A percentile compares a stretch with the other conserved stretches of the same genome.
phyloP scores from a whole-genome alignment of 2,797 vertebrate species.

The Anguilla anguilla region DNA sequence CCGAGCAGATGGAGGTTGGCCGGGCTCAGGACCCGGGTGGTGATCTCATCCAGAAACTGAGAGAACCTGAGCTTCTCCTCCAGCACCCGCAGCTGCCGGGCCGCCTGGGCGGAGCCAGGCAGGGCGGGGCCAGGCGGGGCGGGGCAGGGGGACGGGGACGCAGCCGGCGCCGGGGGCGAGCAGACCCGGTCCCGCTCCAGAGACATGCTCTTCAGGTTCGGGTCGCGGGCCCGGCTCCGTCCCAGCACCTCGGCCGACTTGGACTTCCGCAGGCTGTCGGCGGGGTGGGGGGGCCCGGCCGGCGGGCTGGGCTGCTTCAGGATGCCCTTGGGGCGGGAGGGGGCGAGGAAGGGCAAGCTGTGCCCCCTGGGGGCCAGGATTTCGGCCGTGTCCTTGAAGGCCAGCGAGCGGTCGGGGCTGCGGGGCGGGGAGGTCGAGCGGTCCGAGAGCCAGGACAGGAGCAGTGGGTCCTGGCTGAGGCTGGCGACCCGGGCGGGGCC shows the following conservation, averaged over 20 bases:
- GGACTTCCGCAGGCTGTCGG: conserved; percentile 70
- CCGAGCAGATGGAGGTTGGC: conserved; percentile 59
- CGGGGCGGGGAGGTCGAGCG: conserved; percentile 62
- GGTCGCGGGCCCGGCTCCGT: background rate
- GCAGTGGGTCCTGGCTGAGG: conserved; percentile 58
- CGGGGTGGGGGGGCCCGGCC: conserved; percentile 51
- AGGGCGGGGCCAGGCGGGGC: conserved; percentile 37
- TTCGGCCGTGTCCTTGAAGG: conserved; percentile 73
- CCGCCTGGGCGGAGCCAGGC: conserved; percentile 39
- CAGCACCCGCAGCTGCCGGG: conserved; percentile 60
- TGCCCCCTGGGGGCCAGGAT: conserved; percentile 60
- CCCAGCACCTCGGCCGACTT: conserved; percentile 70
- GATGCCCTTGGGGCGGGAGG: conserved; percentile 71
- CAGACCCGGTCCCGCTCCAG: conserved; percentile 39
- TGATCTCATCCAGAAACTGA: conserved; percentile 85
- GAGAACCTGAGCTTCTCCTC: conserved; percentile 85
- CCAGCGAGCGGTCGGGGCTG: conserved; percentile 68
- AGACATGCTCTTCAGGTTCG: conserved; percentile 41
- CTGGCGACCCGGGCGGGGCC: conserved; percentile 58
- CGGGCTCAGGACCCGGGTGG: conserved; percentile 76
- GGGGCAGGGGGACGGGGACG: background rate
- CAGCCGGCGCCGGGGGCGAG: conserved; percentile 31
- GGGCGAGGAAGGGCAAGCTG: conserved; percentile 42
- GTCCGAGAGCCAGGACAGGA: conserved; percentile 53
- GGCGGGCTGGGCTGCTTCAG: conserved; percentile 72